Percentiles rank a stretch among this genome's conserved stretches.
Evolutionary conservation across 1,140 invertebrate genomes (phyloP).

Genomic region (Drosophila athabasca): DNA sequence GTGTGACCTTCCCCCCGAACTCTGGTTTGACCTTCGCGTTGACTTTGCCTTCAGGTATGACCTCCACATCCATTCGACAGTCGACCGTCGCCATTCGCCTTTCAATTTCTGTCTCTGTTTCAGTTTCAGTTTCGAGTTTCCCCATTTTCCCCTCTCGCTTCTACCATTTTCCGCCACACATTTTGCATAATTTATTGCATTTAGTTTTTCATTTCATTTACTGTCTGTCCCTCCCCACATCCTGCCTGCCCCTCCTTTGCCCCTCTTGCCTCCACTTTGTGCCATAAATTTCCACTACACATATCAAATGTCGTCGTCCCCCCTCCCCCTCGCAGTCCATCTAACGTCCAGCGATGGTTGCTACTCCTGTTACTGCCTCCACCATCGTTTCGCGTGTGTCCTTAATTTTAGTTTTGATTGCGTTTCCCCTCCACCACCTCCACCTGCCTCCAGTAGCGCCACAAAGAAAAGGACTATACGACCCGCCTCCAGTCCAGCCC

Average conservation of each 20-base stretch:
- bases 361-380: background rate
- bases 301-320: constrained; percentile 26
- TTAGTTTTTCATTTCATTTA: constrained; percentile 58
- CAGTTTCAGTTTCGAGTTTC: constrained; percentile 39
- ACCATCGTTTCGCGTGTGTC: constrained; percentile 64
- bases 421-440: constrained; percentile 4
- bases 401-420: constrained; percentile 76
- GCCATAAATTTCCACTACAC: constrained; percentile 57
- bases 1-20: constrained; percentile 28
- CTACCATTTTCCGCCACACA: background rate
- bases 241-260: background rate
- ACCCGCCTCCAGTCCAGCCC: too few relatives aligned
- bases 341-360: background rate
- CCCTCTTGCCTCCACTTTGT: constrained; percentile 13
- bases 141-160: background rate
- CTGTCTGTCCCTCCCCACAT: background rate
- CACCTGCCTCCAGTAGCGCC: constrained; percentile 5
- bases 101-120: constrained; percentile 56
- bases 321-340: background rate
- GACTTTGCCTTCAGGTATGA: constrained; percentile 33
- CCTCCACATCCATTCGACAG: constrained; percentile 19
- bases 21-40: constrained; percentile 63
- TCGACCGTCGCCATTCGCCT: constrained; percentile 45
- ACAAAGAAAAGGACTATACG: too few relatives aligned
- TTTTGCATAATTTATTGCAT: constrained; percentile 79